Conservation (phyloP, 2,888 invertebrate genomes). For the Tipula confusa region DNA sequence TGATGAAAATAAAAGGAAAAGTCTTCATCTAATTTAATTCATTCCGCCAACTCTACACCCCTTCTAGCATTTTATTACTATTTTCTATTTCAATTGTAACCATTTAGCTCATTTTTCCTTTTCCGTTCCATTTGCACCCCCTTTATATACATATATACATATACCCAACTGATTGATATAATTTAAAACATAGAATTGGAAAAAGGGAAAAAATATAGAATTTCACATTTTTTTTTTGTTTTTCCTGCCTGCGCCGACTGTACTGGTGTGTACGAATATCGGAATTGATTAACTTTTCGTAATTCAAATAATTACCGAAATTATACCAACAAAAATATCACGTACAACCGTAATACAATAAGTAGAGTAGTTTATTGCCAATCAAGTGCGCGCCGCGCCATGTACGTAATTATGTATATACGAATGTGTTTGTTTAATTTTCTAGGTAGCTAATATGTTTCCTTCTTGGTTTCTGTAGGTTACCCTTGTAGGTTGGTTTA, state of each 20-base stretch:
- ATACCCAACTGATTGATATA: not conserved
- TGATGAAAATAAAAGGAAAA: not conserved
- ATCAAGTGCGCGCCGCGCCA: not conserved
- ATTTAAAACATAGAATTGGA: not conserved
- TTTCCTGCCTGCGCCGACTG: not conserved
- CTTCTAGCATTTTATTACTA: not conserved
- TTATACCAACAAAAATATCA: not conserved
- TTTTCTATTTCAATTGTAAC: not conserved
- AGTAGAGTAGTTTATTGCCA: not conserved
- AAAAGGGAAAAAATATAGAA: not conserved
- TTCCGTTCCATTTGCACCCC: not conserved
- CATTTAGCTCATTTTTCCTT: not conserved
- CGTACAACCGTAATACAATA: not conserved
- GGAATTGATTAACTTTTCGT: conserved; percentile 9
- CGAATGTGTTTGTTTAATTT: not conserved
- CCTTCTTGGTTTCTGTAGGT: not conserved
- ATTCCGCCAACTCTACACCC: not conserved
- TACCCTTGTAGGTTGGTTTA: not conserved
- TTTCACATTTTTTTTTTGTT: not conserved
- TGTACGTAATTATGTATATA: too few species aligned
- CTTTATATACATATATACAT: too few species aligned
- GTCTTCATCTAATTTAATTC: conserved; percentile 20
- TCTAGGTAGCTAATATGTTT: not conserved
- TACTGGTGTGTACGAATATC: not conserved
- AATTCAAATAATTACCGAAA: not conserved